These are phyloP conservation scores for Ormyrus nitidulus DNA, from an alignment of 2,888 invertebrate genomes.

Conservation along the genomic window DNA sequence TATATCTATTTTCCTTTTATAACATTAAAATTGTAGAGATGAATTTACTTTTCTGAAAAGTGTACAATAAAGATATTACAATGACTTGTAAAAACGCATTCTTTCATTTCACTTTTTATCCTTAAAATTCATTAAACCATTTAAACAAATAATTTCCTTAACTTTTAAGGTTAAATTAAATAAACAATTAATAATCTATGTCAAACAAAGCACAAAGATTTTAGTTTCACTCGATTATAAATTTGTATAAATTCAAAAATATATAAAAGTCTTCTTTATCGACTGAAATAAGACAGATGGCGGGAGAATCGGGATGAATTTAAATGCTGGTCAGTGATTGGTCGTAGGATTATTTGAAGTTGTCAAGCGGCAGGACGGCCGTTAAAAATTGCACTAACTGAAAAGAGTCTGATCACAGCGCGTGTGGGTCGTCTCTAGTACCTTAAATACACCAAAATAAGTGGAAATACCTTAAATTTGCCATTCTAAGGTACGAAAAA, in stretches of 20 bases:
- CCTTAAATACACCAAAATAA: too few relatives aligned
- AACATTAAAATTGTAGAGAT: constrained; percentile 45
- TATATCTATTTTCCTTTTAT: constrained; percentile 48
- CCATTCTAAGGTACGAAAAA: too few relatives aligned
- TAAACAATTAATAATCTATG: too few relatives aligned
- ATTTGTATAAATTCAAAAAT: too few relatives aligned
- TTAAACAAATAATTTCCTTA: too few relatives aligned
- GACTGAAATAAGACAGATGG: constrained; percentile 4
- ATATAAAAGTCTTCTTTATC: neutral
- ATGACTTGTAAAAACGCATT: constrained; percentile 18
- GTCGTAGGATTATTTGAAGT: constrained; percentile 43
- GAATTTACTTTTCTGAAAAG: constrained; percentile 44
- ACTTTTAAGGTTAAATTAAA: too few relatives aligned
- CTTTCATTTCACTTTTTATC: neutral
- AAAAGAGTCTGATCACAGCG: too few relatives aligned
- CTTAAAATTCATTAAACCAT: too few relatives aligned
- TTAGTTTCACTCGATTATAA: too few relatives aligned
- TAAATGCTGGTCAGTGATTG: constrained; percentile 39
- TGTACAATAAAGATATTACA: constrained; percentile 54
- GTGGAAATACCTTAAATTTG: too few relatives aligned
- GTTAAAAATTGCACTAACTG: constrained; percentile 30
- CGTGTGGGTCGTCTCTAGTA: too few relatives aligned
- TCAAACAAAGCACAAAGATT: too few relatives aligned
- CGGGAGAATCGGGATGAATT: constrained; percentile 11
- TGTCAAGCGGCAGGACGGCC: constrained; percentile 45